Base-by-base conservation (phyloP, 2,888 invertebrate genomes). In the Chloroclystis v-ata region DNA sequence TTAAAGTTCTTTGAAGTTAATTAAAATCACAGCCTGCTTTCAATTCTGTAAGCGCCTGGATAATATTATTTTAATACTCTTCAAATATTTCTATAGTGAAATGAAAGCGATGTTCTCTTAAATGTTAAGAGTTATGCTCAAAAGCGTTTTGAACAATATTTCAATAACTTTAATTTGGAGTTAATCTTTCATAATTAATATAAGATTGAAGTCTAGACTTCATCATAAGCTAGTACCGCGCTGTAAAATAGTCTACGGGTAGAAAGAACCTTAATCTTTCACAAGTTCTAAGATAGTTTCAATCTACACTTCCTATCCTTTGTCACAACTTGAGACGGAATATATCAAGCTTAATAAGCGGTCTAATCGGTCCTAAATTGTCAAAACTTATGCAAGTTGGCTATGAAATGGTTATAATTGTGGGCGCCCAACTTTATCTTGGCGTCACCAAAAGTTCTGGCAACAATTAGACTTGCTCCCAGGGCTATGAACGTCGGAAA, bases 341-440 rank as follows among this genome's bases (percentile, higher is more conserved):
- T 43, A 49, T 53, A 52, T 49, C 49, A 56, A 49, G 43, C 49
- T 37, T 45, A 49, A 45, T 52, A 40, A 52, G 45, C 37, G 32
- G 40, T 52, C 37, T 51, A 58, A 56, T 52, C 52, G 45, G 29
- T 49, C 11, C 41, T 37, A 54, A 58, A 49, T 54, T 56, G 42
- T 46, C 44, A 30, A 46, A 59, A 59, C 54, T 57, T 48, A 51
- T 45, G 47, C 28, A 42, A 52, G 68, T 67, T 61, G 52, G 69
- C 73, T 74, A 75, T 74, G 67, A 75, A 78, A 78, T 75, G 38
- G 51, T 47, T 47, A 51, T 51, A 51, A 78, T 73, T 75, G 72
- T 69, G 71, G 69, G 65, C 54, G 58, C 60, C 55, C 53, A 78
- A 82, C 70, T 77, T 75, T 70, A 72, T 75, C 73, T 72, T 64